These are phyloP conservation scores for Sorex fumeus DNA, from an alignment of 2,113 vertebrate species.

Conservation along the genomic window DNA sequence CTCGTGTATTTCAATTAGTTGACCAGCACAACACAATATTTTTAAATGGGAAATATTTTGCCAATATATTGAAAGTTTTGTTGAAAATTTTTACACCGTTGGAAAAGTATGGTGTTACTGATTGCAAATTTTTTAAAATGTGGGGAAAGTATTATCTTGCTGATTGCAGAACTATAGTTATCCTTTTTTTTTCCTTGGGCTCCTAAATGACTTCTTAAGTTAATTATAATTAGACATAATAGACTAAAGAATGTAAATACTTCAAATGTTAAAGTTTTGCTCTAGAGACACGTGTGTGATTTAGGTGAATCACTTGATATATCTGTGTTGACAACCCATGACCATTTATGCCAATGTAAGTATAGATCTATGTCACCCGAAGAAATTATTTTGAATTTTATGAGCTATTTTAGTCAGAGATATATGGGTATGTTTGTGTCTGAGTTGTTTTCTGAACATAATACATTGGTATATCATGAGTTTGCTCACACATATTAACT, in stretches of 20 bases:
- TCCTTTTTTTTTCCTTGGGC: constrained; percentile 66
- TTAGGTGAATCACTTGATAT: constrained; percentile 84
- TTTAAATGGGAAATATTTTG: background rate
- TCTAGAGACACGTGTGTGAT: constrained; percentile 82
- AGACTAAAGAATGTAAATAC: constrained; percentile 73
- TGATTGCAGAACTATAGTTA: constrained; percentile 36
- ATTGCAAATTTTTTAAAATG: background rate
- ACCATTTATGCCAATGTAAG: constrained; percentile 84
- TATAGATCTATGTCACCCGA: constrained; percentile 86
- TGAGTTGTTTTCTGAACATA: constrained; percentile 69
- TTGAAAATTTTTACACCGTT: constrained; percentile 36
- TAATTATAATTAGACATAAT: constrained; percentile 76
- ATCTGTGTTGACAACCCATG: constrained; percentile 86
- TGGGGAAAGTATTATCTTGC: constrained; percentile 12
- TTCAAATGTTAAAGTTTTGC: constrained; percentile 83
- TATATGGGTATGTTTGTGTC: constrained; percentile 75
- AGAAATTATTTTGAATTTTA: constrained; percentile 87
- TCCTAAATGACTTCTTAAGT: constrained; percentile 81
- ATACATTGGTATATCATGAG: constrained; percentile 65
- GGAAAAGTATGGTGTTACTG: too few relatives aligned
- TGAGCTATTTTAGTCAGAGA: constrained; percentile 81
- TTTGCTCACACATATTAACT: constrained; percentile 75
- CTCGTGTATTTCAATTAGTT: background rate
- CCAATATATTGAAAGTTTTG: constrained; percentile 17
- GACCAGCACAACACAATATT: background rate